phyloP scores from a whole-genome alignment of 2,797 vertebrate species.

The Echeneis naucrates region DNA sequence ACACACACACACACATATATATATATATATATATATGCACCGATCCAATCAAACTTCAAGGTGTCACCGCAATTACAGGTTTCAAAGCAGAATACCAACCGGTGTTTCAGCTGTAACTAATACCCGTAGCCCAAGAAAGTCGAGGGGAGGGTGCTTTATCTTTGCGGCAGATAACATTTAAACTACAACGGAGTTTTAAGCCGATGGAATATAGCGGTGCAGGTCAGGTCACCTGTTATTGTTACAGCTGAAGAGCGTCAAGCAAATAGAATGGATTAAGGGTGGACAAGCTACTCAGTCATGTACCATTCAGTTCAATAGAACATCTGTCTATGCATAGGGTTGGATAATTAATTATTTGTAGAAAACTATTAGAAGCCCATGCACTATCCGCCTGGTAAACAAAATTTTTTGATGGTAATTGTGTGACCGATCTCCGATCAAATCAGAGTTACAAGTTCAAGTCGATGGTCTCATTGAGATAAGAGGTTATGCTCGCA shows the following conservation, averaged over 20 bases:
- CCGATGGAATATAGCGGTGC: slow-evolving; percentile 52
- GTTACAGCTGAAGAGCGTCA: slow-evolving; percentile 65
- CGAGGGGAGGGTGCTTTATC: slow-evolving; percentile 71
- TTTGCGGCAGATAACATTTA: slow-evolving; percentile 77
- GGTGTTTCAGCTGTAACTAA: slow-evolving; percentile 81
- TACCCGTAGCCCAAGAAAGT: slow-evolving; percentile 69
- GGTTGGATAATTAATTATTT: slow-evolving; percentile 58
- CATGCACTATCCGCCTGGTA: slow-evolving; percentile 20
- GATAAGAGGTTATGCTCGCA: slow-evolving; percentile 54
- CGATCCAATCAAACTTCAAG: slow-evolving; percentile 87
- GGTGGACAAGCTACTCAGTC: slow-evolving; percentile 47
- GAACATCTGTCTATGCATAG: slow-evolving; percentile 43
- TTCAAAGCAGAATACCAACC: slow-evolving; percentile 80
- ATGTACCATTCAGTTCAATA: slow-evolving; percentile 54
- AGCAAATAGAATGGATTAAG: slow-evolving; percentile 68
- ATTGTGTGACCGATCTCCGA: slow-evolving; percentile 49
- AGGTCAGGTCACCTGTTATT: slow-evolving; percentile 72
- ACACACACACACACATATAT: too few species aligned
- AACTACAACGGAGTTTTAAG: slow-evolving; percentile 72
- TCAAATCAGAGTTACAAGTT: slow-evolving; percentile 48
- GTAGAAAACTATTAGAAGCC: slow-evolving; percentile 28
- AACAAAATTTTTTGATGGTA: slow-evolving; percentile 53
- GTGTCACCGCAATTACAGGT: slow-evolving; percentile 81
- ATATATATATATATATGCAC: slow-evolving; percentile 85
- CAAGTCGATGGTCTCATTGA: slow-evolving; percentile 38